Evolutionary conservation across 2,113 vertebrate genomes (phyloP), one percentile per base, ranked within the genome.

Genomic region (Prochilodus magdalenae): DNA sequence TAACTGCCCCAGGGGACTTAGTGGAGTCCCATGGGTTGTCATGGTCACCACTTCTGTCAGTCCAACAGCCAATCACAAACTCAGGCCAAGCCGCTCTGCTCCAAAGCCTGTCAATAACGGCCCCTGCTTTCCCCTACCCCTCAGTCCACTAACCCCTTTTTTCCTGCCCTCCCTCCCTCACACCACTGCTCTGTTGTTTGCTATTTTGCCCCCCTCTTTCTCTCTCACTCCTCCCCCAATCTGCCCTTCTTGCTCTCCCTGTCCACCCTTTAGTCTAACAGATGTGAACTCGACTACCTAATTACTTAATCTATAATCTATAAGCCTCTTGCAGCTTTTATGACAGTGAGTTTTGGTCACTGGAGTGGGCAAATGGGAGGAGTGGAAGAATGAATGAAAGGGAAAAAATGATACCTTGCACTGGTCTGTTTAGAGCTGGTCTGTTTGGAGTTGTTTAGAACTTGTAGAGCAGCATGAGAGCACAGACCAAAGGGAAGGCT

Each of bases 11-110:
- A 47, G 40, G 77, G 78, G 75, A 81, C 65, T 84, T 79, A 16
- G 26, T 80, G 83, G 84, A 74, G 81, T 86, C 83, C 77, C 59
- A 62, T 24, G 59, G 75, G 91, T 91, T 88, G 83, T 88, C 86
- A 88, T 87, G 88, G 91, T 77, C 75, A 91, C 84, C 59, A 59
- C 55, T 83, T 65, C 29, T 65, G 71, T 72, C 80, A 70, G 47
- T 40, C 74, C 20, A n/a, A 27, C 27, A 79, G 36, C 79, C 85
- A 75, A 85, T 87, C 73, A 16, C 70, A 59, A 70, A 2, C 2
- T 24, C 27, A 15, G n/a, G 29, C 7, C 44, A 20, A 81, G 74
- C 69, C 53, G 60, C 55, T 72, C 65, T 81, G 69, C 72, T 82
- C 24, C 71, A 77, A 73, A 75, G 76, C 67, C 60, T 84, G 82